Base-by-base conservation (phyloP, 2,797 vertebrate genomes). In the Tachyglossus aculeatus region DNA sequence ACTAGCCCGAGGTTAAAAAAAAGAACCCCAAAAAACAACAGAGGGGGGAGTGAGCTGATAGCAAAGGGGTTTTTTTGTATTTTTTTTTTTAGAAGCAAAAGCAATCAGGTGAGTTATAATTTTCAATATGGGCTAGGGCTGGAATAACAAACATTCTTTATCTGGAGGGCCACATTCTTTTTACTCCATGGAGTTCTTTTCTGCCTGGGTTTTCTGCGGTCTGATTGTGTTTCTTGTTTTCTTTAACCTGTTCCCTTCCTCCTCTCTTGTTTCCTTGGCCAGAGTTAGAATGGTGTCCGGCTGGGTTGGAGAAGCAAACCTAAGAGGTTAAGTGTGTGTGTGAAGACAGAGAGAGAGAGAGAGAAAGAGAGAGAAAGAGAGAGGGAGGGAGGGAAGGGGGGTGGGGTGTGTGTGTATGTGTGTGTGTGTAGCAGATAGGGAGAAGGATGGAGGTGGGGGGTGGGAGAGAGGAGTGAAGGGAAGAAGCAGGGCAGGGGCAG, bases 71-170 rank as follows among this genome's bases (percentile, higher is more conserved):
- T n/a, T 2, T 1, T n/a, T n/a, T n/a, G n/a, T n/a, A n/a, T n/a
- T n/a, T n/a, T n/a, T n/a, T n/a, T n/a, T n/a, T n/a, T n/a, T n/a
- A 9, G 50, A 38, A 65, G 9, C 13, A 27, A 63, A 60, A 71
- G 43, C 44, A 19, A 29, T 69, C 67, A 74, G 77, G 81, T 67
- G 75, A 79, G 69, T 37, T 34, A 27, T 14, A 24, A 22, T 64
- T 75, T 60, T 73, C 77, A 18, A 14, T 37, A 22, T 13, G 19
- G 63, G 57, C 48, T 22, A 34, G 62, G 83, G 69, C 70, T 54
- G 16, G 37, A 65, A 74, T 55, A 80, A 63, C 82, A 83, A 81
- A 83, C 87, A 82, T 77, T 79, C 80, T 88, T 90, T 85, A 86
- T 90, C 78, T 70, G 67, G 68, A 71, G 39, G 11, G 65, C 82